Conservation (phyloP, 1,140 invertebrate genomes). For the Apis dorsata region DNA sequence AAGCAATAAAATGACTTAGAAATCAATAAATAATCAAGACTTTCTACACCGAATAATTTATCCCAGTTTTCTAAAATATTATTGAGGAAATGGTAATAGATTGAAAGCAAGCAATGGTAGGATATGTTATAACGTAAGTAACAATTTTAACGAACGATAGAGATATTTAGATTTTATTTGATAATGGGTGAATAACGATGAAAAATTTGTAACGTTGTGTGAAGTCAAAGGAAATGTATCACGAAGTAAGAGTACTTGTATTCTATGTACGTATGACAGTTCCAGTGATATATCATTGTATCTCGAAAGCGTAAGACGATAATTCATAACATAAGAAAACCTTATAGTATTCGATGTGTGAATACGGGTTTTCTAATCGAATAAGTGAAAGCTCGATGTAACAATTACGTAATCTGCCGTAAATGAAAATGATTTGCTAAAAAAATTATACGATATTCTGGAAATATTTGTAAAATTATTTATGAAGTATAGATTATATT, state of each 20-base stretch:
- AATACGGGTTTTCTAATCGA: slow-evolving; percentile 25
- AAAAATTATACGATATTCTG: neutral
- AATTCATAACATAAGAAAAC: slow-evolving; percentile 22
- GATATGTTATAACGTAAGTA: neutral
- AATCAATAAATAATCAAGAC: neutral
- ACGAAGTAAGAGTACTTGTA: neutral
- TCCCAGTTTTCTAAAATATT: neutral
- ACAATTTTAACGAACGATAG: slow-evolving; percentile 9
- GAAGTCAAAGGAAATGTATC: slow-evolving; percentile 10
- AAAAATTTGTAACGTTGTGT: neutral
- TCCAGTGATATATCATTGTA: slow-evolving; percentile 21
- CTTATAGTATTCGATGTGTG: slow-evolving; percentile 28
- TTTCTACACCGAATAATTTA: neutral
- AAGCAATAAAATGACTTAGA: neutral
- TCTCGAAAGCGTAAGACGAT: slow-evolving; percentile 12
- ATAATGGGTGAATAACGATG: neutral
- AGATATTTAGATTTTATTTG: slow-evolving; percentile 5
- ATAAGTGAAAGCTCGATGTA: neutral
- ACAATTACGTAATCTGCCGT: slow-evolving; percentile 16
- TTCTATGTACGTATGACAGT: slow-evolving; percentile 4
- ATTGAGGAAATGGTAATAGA: neutral
- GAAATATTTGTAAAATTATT: neutral
- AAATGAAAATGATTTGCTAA: neutral
- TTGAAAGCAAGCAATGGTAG: too few relatives aligned
- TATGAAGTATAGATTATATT: neutral